phyloP scores from a whole-genome alignment of 2,888 invertebrate species.

The Lordiphosa andalusiaca region DNA sequence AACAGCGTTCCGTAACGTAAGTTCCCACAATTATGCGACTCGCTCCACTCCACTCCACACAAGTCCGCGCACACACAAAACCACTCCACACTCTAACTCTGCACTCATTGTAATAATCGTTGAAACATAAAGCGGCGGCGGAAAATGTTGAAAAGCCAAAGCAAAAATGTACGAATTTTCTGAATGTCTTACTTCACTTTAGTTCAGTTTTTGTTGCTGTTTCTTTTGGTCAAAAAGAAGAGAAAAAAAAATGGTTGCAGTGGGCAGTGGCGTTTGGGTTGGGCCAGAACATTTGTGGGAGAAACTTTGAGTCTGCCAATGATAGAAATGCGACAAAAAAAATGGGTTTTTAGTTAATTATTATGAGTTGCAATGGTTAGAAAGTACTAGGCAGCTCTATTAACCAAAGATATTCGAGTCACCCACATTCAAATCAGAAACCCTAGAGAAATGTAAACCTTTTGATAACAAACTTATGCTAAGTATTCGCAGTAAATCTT shows the following conservation, averaged over 20 bases:
- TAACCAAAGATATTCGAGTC: no score
- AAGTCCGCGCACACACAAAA: conserved; percentile 29
- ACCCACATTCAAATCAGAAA: no score
- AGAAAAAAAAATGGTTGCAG: conserved; percentile 25
- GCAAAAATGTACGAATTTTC: conserved; percentile 29
- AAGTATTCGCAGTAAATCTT: background rate
- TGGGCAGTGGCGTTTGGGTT: conserved; percentile 42
- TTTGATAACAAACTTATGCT: no score
- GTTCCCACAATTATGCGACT: conserved; percentile 72
- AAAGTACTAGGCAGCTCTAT: no score
- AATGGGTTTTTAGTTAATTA: no score
- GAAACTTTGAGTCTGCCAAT: no score
- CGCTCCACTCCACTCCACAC: conserved; percentile 39
- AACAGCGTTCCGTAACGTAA: conserved; percentile 67
- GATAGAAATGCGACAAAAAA: no score
- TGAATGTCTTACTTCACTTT: conserved; percentile 58
- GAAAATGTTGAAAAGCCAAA: conserved; percentile 60
- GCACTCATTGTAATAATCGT: conserved; percentile 60
- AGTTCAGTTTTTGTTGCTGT: conserved; percentile 21
- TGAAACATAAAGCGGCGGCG: conserved; percentile 66
- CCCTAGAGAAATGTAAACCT: no score
- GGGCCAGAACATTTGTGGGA: background rate
- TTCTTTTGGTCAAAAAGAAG: conserved; percentile 3
- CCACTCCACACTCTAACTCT: conserved; percentile 22
- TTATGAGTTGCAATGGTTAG: no score